A percentile compares a stretch with the other conserved stretches of the same genome.
Evolutionary conservation across 2,113 vertebrate species (phyloP).

Genomic region (Pavo muticus): DNA sequence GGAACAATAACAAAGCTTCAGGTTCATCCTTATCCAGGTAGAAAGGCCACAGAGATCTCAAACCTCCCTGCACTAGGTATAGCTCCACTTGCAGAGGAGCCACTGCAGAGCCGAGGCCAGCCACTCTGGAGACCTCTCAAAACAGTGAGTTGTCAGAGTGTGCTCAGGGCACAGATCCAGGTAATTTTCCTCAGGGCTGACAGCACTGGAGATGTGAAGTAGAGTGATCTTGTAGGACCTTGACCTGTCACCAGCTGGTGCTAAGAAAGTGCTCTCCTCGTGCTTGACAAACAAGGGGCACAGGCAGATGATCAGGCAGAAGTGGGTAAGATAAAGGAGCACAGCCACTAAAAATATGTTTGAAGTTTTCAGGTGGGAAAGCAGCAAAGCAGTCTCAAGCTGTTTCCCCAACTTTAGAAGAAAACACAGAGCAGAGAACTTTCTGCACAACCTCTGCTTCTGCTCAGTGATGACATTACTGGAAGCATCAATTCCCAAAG

Average conservation of each 20-base stretch:
- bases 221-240: not conserved
- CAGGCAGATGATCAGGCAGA: not conserved
- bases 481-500: not conserved
- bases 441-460: not conserved
- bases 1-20: not conserved
- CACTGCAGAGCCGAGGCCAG: not conserved
- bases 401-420: not conserved
- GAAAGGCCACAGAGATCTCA: not conserved
- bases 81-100: not conserved
- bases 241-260: not conserved
- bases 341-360: not conserved
- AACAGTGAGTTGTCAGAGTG: rapidly evolving
- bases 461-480: not conserved
- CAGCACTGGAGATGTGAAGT: not conserved
- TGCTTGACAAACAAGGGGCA: not conserved
- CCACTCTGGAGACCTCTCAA: not conserved
- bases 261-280: not conserved
- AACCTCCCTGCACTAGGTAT: not conserved
- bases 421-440: not conserved
- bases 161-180: not conserved
- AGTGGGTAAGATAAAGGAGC: not conserved
- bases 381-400: not conserved
- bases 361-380: not conserved
- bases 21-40: not conserved
- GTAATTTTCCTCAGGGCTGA: not conserved